phyloP scores from a whole-genome alignment of 2,888 invertebrate species.

The Hypsopygia costalis region DNA sequence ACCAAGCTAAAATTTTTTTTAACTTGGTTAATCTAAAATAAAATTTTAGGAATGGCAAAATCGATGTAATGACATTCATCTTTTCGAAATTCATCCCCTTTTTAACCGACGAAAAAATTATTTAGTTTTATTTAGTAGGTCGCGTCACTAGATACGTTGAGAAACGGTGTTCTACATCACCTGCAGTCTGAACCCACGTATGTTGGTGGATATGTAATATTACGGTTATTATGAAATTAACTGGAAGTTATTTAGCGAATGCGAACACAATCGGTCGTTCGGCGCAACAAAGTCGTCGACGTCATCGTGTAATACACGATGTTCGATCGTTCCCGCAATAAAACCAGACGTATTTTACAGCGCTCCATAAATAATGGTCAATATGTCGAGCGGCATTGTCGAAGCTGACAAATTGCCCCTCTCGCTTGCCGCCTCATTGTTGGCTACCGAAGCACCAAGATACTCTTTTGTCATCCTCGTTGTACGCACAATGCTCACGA shows the following conservation, averaged over 20 bases:
- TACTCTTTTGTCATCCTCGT: slow-evolving; percentile 52
- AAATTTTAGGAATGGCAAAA: no score
- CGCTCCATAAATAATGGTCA: slow-evolving; percentile 78
- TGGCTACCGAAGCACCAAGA: slow-evolving; percentile 52
- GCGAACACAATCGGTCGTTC: slow-evolving; percentile 31
- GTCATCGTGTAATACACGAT: slow-evolving; percentile 71
- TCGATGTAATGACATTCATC: no score
- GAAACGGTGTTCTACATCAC: no score
- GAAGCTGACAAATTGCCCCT: slow-evolving; percentile 76
- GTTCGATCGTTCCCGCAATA: slow-evolving; percentile 74
- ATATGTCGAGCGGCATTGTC: slow-evolving; percentile 75
- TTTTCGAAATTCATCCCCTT: no score
- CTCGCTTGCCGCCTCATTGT: slow-evolving; percentile 72
- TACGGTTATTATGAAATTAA: no score
- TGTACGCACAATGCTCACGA: slow-evolving; percentile 51
- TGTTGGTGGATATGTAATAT: no score
- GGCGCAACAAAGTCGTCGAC: slow-evolving; percentile 52
- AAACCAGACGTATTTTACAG: slow-evolving; percentile 67
- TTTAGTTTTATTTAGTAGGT: no score
- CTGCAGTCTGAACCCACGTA: no score
- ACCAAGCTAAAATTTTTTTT: no score
- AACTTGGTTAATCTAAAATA: no score
- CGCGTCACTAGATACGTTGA: no score
- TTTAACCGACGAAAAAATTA: no score
- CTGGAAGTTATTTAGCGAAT: not conserved